Conservation (phyloP, 2,113 vertebrate species). For the Daboia siamensis region DNA sequence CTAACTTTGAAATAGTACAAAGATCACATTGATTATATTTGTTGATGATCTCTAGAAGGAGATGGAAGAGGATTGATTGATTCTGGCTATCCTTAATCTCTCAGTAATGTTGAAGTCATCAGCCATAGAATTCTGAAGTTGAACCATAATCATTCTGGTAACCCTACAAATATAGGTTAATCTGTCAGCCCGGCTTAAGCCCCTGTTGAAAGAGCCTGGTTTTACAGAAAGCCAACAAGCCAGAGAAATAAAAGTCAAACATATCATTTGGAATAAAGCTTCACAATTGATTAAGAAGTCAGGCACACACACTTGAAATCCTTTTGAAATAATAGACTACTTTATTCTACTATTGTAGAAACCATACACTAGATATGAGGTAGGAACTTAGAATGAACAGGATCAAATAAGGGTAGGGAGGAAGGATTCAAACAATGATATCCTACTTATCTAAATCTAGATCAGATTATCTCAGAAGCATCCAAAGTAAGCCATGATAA, state of each 20-base stretch:
- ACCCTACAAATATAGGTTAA: neutral
- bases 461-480: too few species aligned
- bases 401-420: neutral
- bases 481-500: too few species aligned
- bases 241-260: neutral
- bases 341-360: neutral
- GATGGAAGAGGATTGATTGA: neutral
- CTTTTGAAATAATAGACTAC: neutral
- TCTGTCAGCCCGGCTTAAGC: neutral
- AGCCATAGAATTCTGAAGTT: neutral
- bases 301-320: neutral
- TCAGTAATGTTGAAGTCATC: neutral
- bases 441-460: neutral
- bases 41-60: neutral
- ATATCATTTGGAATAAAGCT: neutral
- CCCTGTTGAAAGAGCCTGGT: neutral
- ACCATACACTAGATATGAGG: neutral
- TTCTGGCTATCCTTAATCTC: neutral
- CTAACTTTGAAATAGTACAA: neutral
- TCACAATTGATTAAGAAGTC: neutral
- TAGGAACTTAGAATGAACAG: neutral
- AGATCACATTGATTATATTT: neutral
- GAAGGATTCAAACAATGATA: neutral
- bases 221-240: neutral
- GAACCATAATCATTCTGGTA: neutral